These are phyloP conservation scores for Ceratotherium simum DNA, from an alignment of 2,113 vertebrate genomes.

Conservation along the genomic window DNA sequence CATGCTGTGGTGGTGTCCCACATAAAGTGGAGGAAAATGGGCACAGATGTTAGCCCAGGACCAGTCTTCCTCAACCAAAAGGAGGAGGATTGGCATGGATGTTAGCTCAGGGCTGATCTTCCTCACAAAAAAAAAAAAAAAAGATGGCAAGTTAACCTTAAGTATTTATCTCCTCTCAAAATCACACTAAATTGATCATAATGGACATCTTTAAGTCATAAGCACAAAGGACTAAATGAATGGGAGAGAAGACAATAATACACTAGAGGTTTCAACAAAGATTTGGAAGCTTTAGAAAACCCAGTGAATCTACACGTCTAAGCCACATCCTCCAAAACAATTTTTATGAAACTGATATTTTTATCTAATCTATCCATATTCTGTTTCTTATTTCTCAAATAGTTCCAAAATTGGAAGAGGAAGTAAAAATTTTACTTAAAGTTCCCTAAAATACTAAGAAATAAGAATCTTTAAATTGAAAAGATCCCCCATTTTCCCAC, in stretches of 20 bases:
- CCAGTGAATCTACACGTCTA: not conserved
- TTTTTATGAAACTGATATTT: not conserved
- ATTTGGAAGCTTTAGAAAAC: not conserved
- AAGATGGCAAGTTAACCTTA: not conserved
- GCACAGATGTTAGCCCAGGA: too few relatives aligned
- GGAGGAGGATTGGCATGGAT: too few relatives aligned
- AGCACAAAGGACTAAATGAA: not conserved
- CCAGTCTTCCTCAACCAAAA: too few relatives aligned
- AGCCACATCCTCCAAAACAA: not conserved
- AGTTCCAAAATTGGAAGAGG: not conserved
- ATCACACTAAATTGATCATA: not conserved
- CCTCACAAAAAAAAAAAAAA: not conserved
- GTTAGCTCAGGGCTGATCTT: too few relatives aligned
- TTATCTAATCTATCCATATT: not conserved
- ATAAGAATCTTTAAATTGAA: not conserved
- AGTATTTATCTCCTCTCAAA: not conserved
- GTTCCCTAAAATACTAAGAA: not conserved
- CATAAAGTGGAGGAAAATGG: too few relatives aligned
- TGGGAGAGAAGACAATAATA: not conserved
- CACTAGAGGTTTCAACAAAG: not conserved
- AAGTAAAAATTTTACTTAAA: conserved; percentile 37
- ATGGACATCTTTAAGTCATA: not conserved
- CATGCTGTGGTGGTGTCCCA: too few relatives aligned
- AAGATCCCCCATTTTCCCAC: not conserved
- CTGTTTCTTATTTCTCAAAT: not conserved